Evolutionary conservation across 30 jellyfish, hydroid and myxozoan species (phyloP).

Genomic region (Phacellophora camtschatica): DNA sequence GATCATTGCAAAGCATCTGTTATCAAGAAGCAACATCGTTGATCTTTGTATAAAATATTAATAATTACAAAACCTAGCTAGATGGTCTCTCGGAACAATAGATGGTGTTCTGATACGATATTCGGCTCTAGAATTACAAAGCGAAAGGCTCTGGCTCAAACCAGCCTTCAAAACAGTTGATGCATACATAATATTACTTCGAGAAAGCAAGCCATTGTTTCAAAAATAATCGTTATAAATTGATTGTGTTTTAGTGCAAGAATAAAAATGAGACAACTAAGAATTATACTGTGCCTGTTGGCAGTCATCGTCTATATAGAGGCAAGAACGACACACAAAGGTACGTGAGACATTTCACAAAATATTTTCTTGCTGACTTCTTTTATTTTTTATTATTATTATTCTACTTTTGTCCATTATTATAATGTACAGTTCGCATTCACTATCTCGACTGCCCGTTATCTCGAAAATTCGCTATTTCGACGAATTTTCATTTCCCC

Average conservation of each 20-base stretch:
- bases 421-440: no score
- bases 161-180: not conserved
- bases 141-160: not conserved
- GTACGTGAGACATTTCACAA: no score
- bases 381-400: not conserved
- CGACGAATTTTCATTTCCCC: no score
- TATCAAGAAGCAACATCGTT: not conserved
- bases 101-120: not conserved
- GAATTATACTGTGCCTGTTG: slow-evolving; percentile 73
- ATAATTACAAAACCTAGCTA: not conserved
- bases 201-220: no score
- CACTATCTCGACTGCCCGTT: no score
- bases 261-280: slow-evolving; percentile 46
- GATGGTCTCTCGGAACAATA: not conserved
- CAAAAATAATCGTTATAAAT: no score
- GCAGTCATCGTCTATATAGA: slow-evolving; percentile 58
- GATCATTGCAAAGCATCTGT: not conserved
- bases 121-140: not conserved
- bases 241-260: no score
- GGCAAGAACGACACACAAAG: slow-evolving; percentile 44
- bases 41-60: not conserved
- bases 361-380: no score
- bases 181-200: not conserved
- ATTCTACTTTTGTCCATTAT: no score
- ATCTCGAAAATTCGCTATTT: no score